Base-by-base conservation (phyloP, 2,888 invertebrate genomes). In the Baccha elongata region DNA sequence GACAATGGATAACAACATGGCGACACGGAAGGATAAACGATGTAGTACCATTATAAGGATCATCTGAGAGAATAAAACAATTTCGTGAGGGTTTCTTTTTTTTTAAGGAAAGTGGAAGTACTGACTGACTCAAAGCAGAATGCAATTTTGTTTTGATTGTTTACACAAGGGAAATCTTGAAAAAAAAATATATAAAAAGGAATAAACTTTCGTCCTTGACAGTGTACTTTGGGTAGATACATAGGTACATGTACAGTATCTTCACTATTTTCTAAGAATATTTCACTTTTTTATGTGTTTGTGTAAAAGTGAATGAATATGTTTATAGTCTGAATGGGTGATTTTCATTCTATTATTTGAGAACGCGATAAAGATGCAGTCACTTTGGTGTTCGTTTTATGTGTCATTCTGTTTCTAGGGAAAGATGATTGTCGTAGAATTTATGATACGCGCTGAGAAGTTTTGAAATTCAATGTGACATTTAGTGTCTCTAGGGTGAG, bases 61-160 rank as follows among this genome's bases (percentile, higher is more conserved):
- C 55, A 64, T 64, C 64, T 37, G 32, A 23, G 19, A 64, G 35
- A 52, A 58, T 72, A 65, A 60, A 72, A 78, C 50, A 65, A 72
- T 65, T 72, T 78, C 44, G 35, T 26, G 0, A 29, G 7, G 19
- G 17, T 8, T 23, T n/a, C n/a, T n/a, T n/a, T 60, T 44, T 7
- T 8, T 4, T 32, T 8, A 32, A 7, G 21, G 35, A 58, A 40
- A 37, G 10, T 21, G 3, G n/a, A 60, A 19, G 11, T 10, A 19
- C 3, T 5, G 8, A 32, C 10, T 19, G 5, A 44, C 42, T 60
- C 42, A 42, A 44, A 13, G 44, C 17, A 29, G 29, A 60, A 60
- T 60, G 44, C 60, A 29, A 44, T 60, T 44, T 44, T 44, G 44
- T 44, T 32, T 44, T 44, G 17, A 44, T 19, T 44, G 26, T 44